Conservation (phyloP, 1,140 invertebrate species). For the Sarcophaga peregrina region DNA sequence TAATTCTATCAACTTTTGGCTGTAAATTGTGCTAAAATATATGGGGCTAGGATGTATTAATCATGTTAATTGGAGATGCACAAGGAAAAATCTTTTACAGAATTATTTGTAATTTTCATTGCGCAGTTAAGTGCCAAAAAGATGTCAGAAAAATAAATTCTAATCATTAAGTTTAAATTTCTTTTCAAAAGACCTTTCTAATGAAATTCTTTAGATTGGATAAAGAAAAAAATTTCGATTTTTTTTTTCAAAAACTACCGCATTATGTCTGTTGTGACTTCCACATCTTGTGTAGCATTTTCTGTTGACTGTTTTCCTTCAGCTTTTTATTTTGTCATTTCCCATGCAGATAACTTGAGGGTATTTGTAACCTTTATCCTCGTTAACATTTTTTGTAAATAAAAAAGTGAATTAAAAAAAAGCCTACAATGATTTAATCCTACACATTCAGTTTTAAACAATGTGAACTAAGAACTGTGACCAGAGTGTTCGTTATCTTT, state of each 20-base stretch:
- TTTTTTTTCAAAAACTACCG: neutral
- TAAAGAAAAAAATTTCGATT: too few relatives aligned
- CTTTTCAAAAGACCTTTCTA: too few relatives aligned
- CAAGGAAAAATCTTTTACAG: too few relatives aligned
- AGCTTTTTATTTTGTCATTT: neutral
- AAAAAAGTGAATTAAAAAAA: neutral
- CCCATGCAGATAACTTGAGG: neutral
- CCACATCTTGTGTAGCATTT: neutral
- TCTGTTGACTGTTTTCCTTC: neutral
- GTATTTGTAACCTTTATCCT: slow-evolving; percentile 11
- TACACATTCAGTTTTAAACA: neutral
- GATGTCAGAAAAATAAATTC: too few relatives aligned
- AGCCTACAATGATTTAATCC: neutral
- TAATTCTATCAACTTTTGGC: too few relatives aligned
- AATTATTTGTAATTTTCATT: too few relatives aligned
- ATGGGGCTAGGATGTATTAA: too few relatives aligned
- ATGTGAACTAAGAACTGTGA: neutral
- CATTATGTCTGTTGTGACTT: neutral
- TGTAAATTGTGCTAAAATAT: too few relatives aligned
- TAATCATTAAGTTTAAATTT: too few relatives aligned
- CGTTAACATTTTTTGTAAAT: neutral
- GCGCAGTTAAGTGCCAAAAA: too few relatives aligned
- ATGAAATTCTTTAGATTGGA: too few relatives aligned
- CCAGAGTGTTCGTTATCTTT: neutral
- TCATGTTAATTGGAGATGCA: too few relatives aligned